Evolutionary conservation across 2,888 invertebrate genomes (phyloP), one percentile per base, ranked within the genome.

Genomic region (Hemaris fuciformis): DNA sequence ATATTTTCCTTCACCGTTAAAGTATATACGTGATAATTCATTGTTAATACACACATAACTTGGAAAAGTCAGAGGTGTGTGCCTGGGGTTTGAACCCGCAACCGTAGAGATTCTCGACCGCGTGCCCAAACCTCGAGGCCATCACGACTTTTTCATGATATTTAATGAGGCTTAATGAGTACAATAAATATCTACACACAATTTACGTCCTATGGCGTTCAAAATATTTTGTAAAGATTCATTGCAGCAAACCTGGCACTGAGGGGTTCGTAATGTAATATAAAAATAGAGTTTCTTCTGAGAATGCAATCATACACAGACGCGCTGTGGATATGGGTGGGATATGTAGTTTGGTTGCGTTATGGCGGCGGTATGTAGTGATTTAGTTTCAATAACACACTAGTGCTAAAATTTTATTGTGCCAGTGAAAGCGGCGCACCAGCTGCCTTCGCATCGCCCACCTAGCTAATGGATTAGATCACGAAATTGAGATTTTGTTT

Each of bases 351-450:
- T 13, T n/a, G 41, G n/a, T 41, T 41, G 41, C n/a, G 41, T 22
- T 45, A 18, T 45, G 22, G 13, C 22, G 6, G 5, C 27, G 22
- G 27, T 59, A 67, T 62, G 66, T 53, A 77, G 71, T 87, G 89
- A 89, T 90, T 87, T 89, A 89, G 80, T 84, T 88, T 81, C 86
- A 90, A 91, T 91, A 90, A 81, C 78, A 71, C 68, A 67, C 66
- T 74, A 80, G 87, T 84, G 84, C 80, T 91, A 84, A 87, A 89
- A 87, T 85, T 91, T 89, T 87, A 91, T 85, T 75, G 77, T 75
- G 75, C 68, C 65, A 64, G 68, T 69, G 77, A 77, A 74, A 77
- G 73, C 73, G 71, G 42, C 25, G 27, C 31, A 61, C 63, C 77
- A 75, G 76, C 73, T 77, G 76, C 63, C 73, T 68, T 60, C 61